Conservation (phyloP, 2,797 vertebrate genomes). For the Potorous gilbertii region DNA sequence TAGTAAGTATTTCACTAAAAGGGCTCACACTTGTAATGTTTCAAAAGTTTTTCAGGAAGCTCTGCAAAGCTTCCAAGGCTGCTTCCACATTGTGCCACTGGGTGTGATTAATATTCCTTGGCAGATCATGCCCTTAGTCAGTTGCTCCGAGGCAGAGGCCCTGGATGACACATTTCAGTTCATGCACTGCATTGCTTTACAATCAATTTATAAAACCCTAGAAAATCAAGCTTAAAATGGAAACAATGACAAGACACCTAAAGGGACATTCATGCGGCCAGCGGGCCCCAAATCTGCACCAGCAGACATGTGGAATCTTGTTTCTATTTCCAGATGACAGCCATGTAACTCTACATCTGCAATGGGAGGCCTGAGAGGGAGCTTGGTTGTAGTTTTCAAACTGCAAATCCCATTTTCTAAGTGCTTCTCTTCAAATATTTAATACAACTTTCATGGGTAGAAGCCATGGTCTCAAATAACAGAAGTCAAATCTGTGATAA, state of each 20-base stretch:
- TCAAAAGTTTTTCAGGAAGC: constrained; percentile 42
- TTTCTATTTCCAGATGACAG: neutral
- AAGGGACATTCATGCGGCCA: constrained; percentile 37
- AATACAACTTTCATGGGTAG: neutral
- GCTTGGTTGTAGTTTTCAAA: neutral
- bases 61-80: constrained; percentile 50
- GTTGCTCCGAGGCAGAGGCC: constrained; percentile 58
- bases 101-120: constrained; percentile 64
- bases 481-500: neutral
- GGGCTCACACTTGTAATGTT: neutral
- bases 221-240: neutral
- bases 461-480: neutral
- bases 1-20: constrained; percentile 20
- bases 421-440: neutral
- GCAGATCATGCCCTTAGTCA: constrained; percentile 58
- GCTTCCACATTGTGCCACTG: constrained; percentile 1
- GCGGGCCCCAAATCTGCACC: constrained; percentile 43
- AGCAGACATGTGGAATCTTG: neutral
- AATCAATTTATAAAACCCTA: constrained; percentile 58
- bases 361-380: neutral
- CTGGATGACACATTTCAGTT: constrained; percentile 60
- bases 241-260: constrained; percentile 15
- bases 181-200: constrained; percentile 56
- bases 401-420: neutral
- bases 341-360: neutral